Base-by-base conservation (phyloP, 2,888 invertebrate genomes). In the Leptinotarsa rubiginosa region DNA sequence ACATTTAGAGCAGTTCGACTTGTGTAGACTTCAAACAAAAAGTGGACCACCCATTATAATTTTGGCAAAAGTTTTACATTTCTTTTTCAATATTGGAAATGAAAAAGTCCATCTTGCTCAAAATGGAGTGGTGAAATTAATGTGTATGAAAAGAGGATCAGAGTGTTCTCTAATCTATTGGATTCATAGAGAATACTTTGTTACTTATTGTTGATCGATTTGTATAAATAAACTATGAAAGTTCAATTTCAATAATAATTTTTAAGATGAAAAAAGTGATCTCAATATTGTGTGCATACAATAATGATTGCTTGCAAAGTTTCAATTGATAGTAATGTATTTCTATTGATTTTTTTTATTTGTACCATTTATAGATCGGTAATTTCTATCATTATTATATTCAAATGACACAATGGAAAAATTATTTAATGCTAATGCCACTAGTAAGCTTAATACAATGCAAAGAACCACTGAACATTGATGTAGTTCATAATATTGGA, bases 181-280 rank as follows among this genome's bases (percentile, higher is more conserved):
- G 22, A 56, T 22, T 16, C 15, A 13, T 56, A 56, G 20, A 56
- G 20, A 56, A 56, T 20, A 56, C 20, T 22, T 56, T 56, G 52
- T 18, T 52, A 7, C 52, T 52, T 18, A 52, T 18, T 52, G 18
- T 59, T 59, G 25, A 59, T 59, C 15, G 59, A 59, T 59, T 59
- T 59, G 59, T 59, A 22, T 25, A 13, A 20, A 59, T 15, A 15
- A 59, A 25, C 25, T 59, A 41, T 59, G 62, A 31, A 62, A 31
- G 62, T 62, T 25, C 62, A 16, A 41, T 41, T 62, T 31, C 13
- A 31, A 41, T 62, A 31, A 62, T 62, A 62, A n/a, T 62, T 62
- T 41, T 62, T 25, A 62, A n/a, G 31, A 62, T 62, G 31, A 62
- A 13, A 22, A 62, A 25, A 62, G 62, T 62, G 62, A 62, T 62